Percentiles rank a stretch among this genome's conserved stretches.
Evolutionary conservation across 2,797 vertebrate species (phyloP).

Genomic region (Crocodylus rhombifer): DNA sequence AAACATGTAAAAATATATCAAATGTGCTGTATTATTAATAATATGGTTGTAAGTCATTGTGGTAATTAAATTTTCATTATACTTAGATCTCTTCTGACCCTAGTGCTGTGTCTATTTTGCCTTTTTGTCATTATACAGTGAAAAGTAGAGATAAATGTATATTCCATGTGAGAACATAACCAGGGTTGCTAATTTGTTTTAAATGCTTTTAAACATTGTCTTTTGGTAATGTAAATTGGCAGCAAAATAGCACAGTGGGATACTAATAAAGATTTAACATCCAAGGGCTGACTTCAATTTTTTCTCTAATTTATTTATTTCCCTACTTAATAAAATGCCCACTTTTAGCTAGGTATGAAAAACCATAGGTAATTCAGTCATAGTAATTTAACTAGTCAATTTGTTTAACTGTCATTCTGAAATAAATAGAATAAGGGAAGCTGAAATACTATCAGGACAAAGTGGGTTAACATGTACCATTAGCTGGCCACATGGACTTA

Average conservation of each 20-base stretch:
- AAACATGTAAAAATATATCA: conserved; percentile 24
- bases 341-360: background rate
- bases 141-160: conserved; percentile 61
- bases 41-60: background rate
- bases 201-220: conserved; percentile 65
- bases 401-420: conserved; percentile 40
- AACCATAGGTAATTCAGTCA: background rate
- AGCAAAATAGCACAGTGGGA: conserved; percentile 42
- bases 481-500: conserved; percentile 18
- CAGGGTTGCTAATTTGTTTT: conserved; percentile 52
- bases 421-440: conserved; percentile 25
- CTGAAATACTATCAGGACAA: background rate
- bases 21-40: conserved; percentile 40
- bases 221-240: conserved; percentile 65
- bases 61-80: conserved; percentile 60
- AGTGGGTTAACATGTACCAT: background rate
- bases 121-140: conserved; percentile 41
- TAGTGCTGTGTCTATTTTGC: conserved; percentile 25
- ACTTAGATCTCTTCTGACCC: conserved; percentile 63
- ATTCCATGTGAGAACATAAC: conserved; percentile 30
- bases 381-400: conserved; percentile 22
- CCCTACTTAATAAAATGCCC: conserved; percentile 1
- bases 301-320: conserved; percentile 47
- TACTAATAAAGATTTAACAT: conserved; percentile 58
- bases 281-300: conserved; percentile 21